phyloP scores from a whole-genome alignment of 37 sponge, comb jelly and placozoan genomes.

The Crambe crambe region DNA sequence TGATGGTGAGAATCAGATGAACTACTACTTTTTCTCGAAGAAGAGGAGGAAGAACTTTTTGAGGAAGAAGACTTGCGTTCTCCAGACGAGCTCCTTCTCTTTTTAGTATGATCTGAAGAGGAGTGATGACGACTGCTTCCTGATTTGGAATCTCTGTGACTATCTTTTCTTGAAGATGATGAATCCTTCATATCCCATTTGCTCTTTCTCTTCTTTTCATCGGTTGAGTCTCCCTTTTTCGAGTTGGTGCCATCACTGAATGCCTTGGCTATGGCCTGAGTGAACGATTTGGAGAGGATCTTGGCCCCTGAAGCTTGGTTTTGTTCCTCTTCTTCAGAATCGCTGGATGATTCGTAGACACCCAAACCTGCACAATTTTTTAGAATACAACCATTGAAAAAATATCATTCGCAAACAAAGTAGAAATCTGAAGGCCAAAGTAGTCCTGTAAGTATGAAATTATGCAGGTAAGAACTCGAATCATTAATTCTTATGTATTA shows the following conservation, averaged over 20 bases:
- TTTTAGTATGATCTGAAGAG: neutral
- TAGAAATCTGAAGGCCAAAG: too few species aligned
- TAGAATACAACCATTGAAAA: too few species aligned
- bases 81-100: neutral
- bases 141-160: neutral
- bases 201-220: conserved; percentile 18
- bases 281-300: conserved; percentile 13
- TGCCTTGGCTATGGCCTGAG: conserved; percentile 19
- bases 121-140: neutral
- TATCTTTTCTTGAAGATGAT: neutral
- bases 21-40: neutral
- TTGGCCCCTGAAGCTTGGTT: neutral
- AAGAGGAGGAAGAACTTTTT: neutral
- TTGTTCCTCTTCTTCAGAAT: conserved; percentile 17
- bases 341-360: conserved; percentile 48
- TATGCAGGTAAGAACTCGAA: too few species aligned
- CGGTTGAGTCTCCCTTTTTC: neutral
- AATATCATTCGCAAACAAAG: too few species aligned
- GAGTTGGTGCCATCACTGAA: neutral
- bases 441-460: too few species aligned
- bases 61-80: neutral
- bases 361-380: conserved; percentile 39
- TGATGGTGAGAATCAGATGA: neutral
- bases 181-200: neutral
- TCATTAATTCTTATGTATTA: too few species aligned